These are phyloP conservation scores for Hemaris fuciformis DNA, from an alignment of 2,888 invertebrate genomes.

Conservation along the genomic window DNA sequence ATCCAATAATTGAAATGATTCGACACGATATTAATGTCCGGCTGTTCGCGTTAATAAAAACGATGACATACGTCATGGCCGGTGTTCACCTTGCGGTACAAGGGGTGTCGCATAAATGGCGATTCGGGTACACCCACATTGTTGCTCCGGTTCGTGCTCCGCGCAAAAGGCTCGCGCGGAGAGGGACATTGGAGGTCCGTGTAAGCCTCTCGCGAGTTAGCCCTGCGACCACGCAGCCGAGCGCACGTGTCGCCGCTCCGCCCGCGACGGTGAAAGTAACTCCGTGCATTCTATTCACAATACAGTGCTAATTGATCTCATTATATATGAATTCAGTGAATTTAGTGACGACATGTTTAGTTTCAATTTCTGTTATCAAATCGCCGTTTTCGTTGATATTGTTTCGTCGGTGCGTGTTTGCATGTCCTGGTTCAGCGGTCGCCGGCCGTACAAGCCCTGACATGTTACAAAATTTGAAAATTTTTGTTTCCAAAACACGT, in stretches of 20 bases:
- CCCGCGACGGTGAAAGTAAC: constrained; percentile 65
- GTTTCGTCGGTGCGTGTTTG: constrained; percentile 20
- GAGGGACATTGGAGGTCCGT: constrained; percentile 45
- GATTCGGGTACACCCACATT: constrained; percentile 68
- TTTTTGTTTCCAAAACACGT: constrained; percentile 18
- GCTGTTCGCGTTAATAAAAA: constrained; percentile 43
- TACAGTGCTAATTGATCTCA: constrained; percentile 21
- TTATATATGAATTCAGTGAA: constrained; percentile 21
- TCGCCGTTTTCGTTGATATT: constrained; percentile 25
- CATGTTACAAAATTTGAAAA: constrained; percentile 29
- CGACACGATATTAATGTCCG: neutral
- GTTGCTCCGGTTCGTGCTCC: constrained; percentile 53
- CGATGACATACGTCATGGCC: constrained; percentile 21
- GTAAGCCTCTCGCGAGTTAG: constrained; percentile 56
- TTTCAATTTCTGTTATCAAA: constrained; percentile 21
- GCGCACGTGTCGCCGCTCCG: constrained; percentile 50
- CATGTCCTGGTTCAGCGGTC: constrained; percentile 19
- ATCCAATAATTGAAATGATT: neutral
- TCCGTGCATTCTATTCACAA: constrained; percentile 13
- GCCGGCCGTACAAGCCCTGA: constrained; percentile 27
- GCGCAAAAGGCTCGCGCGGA: constrained; percentile 56
- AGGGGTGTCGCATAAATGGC: constrained; percentile 69
- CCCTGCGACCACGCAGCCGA: constrained; percentile 66
- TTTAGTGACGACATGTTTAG: constrained; percentile 19
- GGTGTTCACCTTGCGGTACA: constrained; percentile 24